Percentiles rank a stretch among this genome's conserved stretches.
phyloP scores from a whole-genome alignment of 1,140 invertebrate species.

The Planococcus citri region DNA sequence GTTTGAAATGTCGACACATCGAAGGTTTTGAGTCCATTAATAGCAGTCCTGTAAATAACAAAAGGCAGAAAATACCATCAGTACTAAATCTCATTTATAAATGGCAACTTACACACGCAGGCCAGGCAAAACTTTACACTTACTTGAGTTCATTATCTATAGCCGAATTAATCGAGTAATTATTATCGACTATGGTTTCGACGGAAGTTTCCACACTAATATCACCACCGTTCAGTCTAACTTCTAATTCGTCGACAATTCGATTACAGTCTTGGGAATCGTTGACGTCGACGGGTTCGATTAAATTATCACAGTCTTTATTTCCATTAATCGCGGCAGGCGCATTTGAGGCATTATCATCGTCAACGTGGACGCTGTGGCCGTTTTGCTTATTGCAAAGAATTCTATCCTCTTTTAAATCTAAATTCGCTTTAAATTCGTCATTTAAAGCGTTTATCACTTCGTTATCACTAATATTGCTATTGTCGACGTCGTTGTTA shows the following conservation, averaged over 20 bases:
- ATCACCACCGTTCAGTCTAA: background rate
- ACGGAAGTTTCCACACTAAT: conserved; percentile 12
- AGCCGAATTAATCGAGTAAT: background rate
- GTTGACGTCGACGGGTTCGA: background rate
- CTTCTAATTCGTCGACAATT: conserved; percentile 1
- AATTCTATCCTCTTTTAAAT: background rate
- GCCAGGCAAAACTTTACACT: background rate
- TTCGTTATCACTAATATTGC: background rate
- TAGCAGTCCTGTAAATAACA: background rate
- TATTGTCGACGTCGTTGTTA: background rate
- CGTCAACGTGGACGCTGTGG: background rate
- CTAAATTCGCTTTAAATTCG: background rate
- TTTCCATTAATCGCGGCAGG: too few species aligned
- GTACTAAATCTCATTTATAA: background rate
- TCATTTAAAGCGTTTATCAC: background rate
- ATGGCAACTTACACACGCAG: background rate
- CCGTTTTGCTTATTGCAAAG: background rate
- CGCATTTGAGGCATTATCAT: too few species aligned
- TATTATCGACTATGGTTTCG: conserved; percentile 14
- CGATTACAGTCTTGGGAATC: conserved; percentile 3
- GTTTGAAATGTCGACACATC: background rate
- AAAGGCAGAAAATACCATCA: background rate
- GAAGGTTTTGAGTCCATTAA: background rate
- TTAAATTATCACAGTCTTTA: conserved; percentile 18
- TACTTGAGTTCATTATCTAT: background rate